A percentile compares a stretch with the other conserved stretches of the same genome.
Conservation (phyloP, 2,888 invertebrate species). For the Dendrolimus pini region DNA sequence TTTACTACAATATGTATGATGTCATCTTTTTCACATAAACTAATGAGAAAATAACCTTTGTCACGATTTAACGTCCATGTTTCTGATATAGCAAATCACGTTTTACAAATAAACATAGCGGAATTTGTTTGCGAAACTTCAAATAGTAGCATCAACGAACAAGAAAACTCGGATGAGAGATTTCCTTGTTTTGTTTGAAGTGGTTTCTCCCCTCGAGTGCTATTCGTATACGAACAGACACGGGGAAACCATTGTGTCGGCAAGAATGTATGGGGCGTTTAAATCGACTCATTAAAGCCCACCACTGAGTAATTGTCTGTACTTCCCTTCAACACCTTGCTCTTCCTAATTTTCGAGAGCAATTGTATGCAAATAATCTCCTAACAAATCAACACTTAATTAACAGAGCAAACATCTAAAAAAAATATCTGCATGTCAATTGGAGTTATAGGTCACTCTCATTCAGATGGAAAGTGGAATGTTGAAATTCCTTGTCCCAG, state of each 20-base stretch:
- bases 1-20: conserved; percentile 29
- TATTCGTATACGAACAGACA: conserved; percentile 38
- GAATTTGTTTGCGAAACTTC: conserved; percentile 14
- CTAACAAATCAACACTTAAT: neutral
- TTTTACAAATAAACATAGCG: conserved; percentile 13
- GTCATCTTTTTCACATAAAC: conserved; percentile 24
- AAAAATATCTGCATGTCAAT: too few species aligned
- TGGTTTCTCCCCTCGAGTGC: conserved; percentile 55
- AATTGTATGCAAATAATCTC: conserved; percentile 7
- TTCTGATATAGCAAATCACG: neutral
- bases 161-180: conserved; percentile 52
- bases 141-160: conserved; percentile 27
- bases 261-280: conserved; percentile 48
- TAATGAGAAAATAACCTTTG: neutral
- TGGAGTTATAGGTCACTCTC: too few species aligned
- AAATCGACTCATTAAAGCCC: conserved; percentile 52
- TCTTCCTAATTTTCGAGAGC: conserved; percentile 34
- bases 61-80: neutral
- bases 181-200: conserved; percentile 59
- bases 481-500: conserved; percentile 6
- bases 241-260: conserved; percentile 48
- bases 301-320: conserved; percentile 46
- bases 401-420: too few species aligned
- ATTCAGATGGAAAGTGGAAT: conserved; percentile 2
- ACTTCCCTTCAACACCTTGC: conserved; percentile 39